Base-by-base conservation (phyloP, 2,113 vertebrate genomes). In the Leuciscus idus region DNA sequence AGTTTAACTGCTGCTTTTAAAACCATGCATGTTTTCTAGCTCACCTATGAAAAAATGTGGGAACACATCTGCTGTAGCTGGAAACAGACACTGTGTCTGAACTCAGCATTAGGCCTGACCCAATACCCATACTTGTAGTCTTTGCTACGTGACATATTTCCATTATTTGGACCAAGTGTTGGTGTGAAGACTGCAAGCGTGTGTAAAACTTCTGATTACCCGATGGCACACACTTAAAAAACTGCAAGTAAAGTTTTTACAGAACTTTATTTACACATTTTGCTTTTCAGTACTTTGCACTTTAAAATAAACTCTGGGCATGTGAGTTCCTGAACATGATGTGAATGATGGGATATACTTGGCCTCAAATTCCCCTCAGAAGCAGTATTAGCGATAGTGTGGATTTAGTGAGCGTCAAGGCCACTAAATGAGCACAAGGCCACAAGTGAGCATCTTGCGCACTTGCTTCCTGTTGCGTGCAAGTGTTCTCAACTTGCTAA, bases 1-100 rank as follows among this genome's bases (percentile, higher is more conserved):
- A 28, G 9, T 75, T 84, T 84, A 28, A 19, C 84, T 52, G 81
- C 33, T 68, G 87, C 46, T 84, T 57, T 70, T 39, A 84, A 74
- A 73, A 84, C 46, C n/a, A 48, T 21, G 21, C 33, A 62, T 6
- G n/a, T 48, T 26, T 72, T 77, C 86, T 26, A 86, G 57, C 59
- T 61, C 19, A 50, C n/a, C 10, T 87, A 76, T 15, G 30, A 43
- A 43, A 75, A 75, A 84, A 82, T 78, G 73, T 86, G 9, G 19
- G 36, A 74, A 28, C 85, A 78, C 70, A 82, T 86, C 78, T 86
- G 85, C 77, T 70, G 21, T 50, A 5, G 30, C 55, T 23, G 55
- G 75, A 76, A 59, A 17, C 13, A 80, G 30, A 52, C 28, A 62
- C 26, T n/a, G 33, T 48, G 46, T 43, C 36, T 9, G 36, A 86